Base-by-base conservation (phyloP, 2,113 vertebrate genomes). In the Heterotis niloticus region DNA sequence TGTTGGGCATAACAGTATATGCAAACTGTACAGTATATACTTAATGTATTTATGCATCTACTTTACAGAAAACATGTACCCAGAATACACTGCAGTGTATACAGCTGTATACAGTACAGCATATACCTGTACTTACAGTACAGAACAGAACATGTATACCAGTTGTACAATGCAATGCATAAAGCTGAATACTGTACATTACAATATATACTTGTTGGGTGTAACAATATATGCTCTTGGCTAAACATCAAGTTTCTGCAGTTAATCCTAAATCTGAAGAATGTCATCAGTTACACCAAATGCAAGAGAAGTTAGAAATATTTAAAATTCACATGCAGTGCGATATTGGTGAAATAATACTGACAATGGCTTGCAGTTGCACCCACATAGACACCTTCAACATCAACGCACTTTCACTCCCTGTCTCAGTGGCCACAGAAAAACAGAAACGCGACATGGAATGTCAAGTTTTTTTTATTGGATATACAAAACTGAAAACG, bases 381-480 rank as follows among this genome's bases (percentile, higher is more conserved):
- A 24, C 18, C 23, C 5, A 5, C 64, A 66, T 66, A 4, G 1
- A 66, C 23, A 24, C 23, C 18, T 66, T 66, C 23, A n/a, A 66
- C 18, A 73, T 13, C 5, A 56, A 0, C 10, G 10, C 1, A n/a
- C 13, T 56, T 51, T 12, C 18, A n/a, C 13, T 52, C 70, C 13
- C 23, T 13, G 14, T 4, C 16, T 7, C 56, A 70, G 29, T 14
- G 56, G 0, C 54, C 26, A 11, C 12, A 69, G 11, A 51, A 59
- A 52, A 78, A 75, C 4, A 75, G 74, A 59, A 75, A 59, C 68
- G 76, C 23, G 70, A 57, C 26, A 72, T 23, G 52, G 64, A 77
- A 44, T 1, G 70, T 20, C 56, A 5, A 29, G 79, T 14, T 72
- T 87, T 83, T 34, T 91, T 92, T 92, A 91, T 92, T 88, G 59